Base-by-base conservation (phyloP, 1,140 invertebrate species). In the Luehdorfia chinensis region DNA sequence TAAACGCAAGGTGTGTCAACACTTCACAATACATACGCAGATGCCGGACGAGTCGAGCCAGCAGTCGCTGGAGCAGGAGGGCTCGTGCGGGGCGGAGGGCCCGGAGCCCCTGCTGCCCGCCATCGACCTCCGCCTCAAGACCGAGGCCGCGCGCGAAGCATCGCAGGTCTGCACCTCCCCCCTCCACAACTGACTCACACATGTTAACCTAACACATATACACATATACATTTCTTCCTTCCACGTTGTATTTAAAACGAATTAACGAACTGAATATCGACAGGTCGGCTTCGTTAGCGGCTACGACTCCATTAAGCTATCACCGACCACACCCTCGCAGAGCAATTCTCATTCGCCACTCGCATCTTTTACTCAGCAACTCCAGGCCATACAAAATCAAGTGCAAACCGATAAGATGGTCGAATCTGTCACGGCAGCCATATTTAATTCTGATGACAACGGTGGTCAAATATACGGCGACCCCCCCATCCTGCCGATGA, bases 1-100 rank as follows among this genome's bases (percentile, higher is more conserved):
- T n/a, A n/a, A n/a, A n/a, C n/a, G n/a, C n/a, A n/a, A n/a, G n/a
- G n/a, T n/a, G n/a, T n/a, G n/a, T n/a, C n/a, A n/a, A n/a, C n/a
- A n/a, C n/a, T n/a, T n/a, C n/a, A n/a, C n/a, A n/a, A n/a, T 28
- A 7, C 32, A 41, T 50, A 43, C 46, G 33, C 55, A 81, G 77
- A 49, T 77, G 30, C 67, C 91, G 1, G 93, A 94, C 62, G 93
- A 94, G 48, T 91, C 88, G 48, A 93, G 91, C 53, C 91, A 93
- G 57, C 78, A 83, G 41, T 77, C 76, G 19, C 39, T 75, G 33
- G 47, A 57, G 7, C 75, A 76, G 19, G 81, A 76, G 33, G 27
- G 55, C n/a, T 66, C 71, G 36, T 68, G 69, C 46, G 72, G 75
- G 7, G 57, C 67, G 13, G 68, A 72, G 4, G 75, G 66, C 6